phyloP scores from a whole-genome alignment of 2,888 invertebrate species.

The Piscicola geometra region DNA sequence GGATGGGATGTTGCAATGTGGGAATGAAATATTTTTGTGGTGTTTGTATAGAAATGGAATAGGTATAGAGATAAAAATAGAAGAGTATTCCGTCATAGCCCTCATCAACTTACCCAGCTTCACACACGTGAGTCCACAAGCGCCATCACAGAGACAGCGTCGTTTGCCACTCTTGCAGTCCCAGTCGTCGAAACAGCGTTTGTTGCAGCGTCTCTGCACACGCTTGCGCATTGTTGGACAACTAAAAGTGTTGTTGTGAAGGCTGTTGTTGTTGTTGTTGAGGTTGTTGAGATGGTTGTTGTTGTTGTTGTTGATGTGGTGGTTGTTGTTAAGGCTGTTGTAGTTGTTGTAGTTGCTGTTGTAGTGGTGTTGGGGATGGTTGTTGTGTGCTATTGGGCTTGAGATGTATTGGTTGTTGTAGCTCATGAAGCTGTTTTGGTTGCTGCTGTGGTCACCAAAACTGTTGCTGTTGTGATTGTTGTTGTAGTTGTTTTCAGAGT shows the following conservation, averaged over 20 bases:
- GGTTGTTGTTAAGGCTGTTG: neutral
- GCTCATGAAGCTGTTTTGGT: neutral
- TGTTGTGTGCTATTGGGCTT: neutral
- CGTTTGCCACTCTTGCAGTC: conserved; percentile 95
- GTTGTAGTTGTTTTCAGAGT: neutral
- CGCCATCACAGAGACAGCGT: conserved; percentile 89
- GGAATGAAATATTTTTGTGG: too few species aligned
- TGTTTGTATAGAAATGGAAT: too few species aligned
- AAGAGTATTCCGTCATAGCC: too few species aligned
- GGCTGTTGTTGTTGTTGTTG: neutral
- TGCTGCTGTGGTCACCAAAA: neutral
- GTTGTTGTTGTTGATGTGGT: neutral
- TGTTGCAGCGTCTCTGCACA: conserved; percentile 62
- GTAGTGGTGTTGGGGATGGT: neutral
- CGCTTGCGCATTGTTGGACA: neutral
- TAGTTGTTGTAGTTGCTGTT: neutral
- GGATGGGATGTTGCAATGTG: too few species aligned
- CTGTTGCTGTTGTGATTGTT: neutral
- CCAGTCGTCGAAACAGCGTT: conserved; percentile 85
- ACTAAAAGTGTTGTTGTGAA: neutral
- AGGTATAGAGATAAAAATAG: too few species aligned
- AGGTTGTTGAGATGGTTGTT: neutral
- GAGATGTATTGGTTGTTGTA: neutral
- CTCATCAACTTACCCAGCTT: conserved; percentile 71
- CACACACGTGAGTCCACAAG: conserved; percentile 92